These are phyloP conservation scores for Galerucella calmariensis DNA, from an alignment of 2,888 invertebrate genomes.

Conservation along the genomic window DNA sequence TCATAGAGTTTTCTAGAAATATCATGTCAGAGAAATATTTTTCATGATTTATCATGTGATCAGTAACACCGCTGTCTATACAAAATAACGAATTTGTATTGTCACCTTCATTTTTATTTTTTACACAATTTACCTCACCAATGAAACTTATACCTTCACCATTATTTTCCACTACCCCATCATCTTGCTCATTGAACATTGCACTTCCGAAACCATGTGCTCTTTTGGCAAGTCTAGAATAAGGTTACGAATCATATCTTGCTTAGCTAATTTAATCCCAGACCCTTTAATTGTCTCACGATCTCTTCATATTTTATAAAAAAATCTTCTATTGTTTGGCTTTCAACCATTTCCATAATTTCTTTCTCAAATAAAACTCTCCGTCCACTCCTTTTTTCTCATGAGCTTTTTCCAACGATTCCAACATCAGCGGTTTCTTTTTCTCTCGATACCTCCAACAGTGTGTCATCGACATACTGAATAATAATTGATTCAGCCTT, in stretches of 20 bases:
- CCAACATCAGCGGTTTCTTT: neutral
- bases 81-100: no score
- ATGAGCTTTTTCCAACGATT: neutral
- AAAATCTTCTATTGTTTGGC: slow-evolving; percentile 28
- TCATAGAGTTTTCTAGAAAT: no score
- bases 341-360: slow-evolving; percentile 33
- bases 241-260: slow-evolving; percentile 36
- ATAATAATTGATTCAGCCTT: no score
- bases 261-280: slow-evolving; percentile 34
- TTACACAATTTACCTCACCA: no score
- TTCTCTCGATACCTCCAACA: slow-evolving; percentile 2
- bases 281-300: slow-evolving; percentile 30
- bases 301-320: slow-evolving; percentile 38
- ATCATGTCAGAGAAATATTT: no score
- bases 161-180: no score
- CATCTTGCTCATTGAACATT: no score
- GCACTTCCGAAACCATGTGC: no score
- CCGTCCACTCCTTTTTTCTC: slow-evolving; percentile 35
- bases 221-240: slow-evolving; percentile 33
- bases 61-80: no score
- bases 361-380: slow-evolving; percentile 33
- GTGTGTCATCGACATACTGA: neutral
- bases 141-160: no score
- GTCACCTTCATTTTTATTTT: no score
- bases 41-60: no score